Conservation (phyloP, 2,113 vertebrate genomes). For the Varanus komodoensis region DNA sequence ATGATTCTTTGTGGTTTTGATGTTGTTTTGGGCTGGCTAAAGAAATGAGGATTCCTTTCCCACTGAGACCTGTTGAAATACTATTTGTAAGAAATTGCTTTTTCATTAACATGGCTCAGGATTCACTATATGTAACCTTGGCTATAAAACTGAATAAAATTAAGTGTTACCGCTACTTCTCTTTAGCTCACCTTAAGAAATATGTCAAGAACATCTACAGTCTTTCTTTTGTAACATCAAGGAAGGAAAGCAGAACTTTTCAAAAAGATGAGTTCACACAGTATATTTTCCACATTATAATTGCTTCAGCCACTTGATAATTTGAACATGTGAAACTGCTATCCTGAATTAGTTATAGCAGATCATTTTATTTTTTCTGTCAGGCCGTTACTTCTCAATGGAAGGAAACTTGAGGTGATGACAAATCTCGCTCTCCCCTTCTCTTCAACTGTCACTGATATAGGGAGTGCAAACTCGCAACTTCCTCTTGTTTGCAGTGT, state of each 20-base stretch:
- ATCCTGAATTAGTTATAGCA: constrained; percentile 6
- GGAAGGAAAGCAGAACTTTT: background rate
- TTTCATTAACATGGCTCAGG: background rate
- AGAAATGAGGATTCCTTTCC: background rate
- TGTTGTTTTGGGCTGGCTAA: background rate
- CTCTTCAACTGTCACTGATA: background rate
- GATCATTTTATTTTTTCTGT: background rate
- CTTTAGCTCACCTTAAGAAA: background rate
- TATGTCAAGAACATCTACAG: background rate
- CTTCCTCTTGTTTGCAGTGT: background rate
- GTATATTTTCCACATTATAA: background rate
- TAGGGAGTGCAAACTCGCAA: background rate
- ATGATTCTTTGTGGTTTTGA: background rate
- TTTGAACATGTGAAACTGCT: constrained; percentile 1
- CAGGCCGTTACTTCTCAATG: background rate
- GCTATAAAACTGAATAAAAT: background rate
- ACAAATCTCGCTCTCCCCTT: background rate
- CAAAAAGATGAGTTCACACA: background rate
- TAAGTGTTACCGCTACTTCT: background rate
- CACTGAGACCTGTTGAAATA: background rate
- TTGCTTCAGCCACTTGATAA: background rate
- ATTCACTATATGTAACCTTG: background rate
- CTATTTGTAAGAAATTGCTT: background rate
- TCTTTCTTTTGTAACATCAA: background rate
- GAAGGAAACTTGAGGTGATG: background rate